A percentile compares a stretch with the other conserved stretches of the same genome.
phyloP scores from a whole-genome alignment of 1,140 invertebrate species.

The Panagrolaimus sp. region DNA sequence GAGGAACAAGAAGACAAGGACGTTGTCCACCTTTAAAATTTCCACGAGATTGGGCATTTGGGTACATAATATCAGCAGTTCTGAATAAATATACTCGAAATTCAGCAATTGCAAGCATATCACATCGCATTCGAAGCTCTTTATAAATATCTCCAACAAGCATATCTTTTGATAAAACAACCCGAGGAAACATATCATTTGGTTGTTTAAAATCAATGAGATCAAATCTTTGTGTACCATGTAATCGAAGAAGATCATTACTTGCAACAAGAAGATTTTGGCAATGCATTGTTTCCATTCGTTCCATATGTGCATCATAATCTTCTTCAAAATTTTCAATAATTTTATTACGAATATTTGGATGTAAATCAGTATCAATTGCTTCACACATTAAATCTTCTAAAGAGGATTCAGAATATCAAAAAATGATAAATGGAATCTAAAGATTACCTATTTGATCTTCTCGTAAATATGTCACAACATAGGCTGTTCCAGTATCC shows the following conservation, averaged over 20 bases:
- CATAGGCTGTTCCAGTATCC: constrained; percentile 1
- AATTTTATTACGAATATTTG: not conserved
- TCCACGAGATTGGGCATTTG: not conserved
- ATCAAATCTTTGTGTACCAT: not conserved
- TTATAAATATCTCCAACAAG: not conserved
- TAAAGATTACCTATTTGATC: not conserved
- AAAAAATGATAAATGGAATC: not conserved
- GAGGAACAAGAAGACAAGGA: not conserved
- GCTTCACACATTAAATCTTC: constrained; percentile 8
- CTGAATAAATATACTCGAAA: not conserved
- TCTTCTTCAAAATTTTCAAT: not conserved
- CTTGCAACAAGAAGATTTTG: not conserved
- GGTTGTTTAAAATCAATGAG: not conserved
- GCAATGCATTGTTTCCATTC: not conserved
- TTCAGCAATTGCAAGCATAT: not conserved
- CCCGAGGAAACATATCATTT: not conserved
- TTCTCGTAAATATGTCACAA: constrained; percentile 1
- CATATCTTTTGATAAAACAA: constrained; percentile 11
- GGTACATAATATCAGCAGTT: not conserved
- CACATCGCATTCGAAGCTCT: not conserved
- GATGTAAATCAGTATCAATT: not conserved
- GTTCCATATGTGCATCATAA: not conserved
- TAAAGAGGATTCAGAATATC: not conserved
- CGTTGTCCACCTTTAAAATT: not conserved
- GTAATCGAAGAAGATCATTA: not conserved